Evolutionary conservation across 2,888 invertebrate genomes (phyloP), one percentile per base, ranked within the genome.

Genomic region (Elmis aenea): DNA sequence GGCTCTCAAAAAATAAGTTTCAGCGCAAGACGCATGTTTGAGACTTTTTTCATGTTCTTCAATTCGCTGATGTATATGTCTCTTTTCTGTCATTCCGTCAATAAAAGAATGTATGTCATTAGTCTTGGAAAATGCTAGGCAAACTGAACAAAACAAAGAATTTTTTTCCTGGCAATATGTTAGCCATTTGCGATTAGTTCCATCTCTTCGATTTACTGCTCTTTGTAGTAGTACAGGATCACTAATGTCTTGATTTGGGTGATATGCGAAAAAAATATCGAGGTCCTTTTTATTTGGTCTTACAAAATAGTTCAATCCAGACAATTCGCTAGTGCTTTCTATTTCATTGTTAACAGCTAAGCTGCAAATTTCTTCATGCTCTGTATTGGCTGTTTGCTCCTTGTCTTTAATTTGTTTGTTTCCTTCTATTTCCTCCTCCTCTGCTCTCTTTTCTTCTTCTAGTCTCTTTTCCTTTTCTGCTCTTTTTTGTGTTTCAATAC

Each of bases 61-160:
- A 12, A 26, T 26, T 5, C 26, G 26, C n/a, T 26, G 26, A 26
- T 26, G n/a, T 12, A 26, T 13, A 26, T 26, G 26, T 10, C n/a
- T 26, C 26, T 13, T 12, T 12, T 26, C 26, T 12, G 6, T 5
- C 12, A 11, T 26, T 3, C 26, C 26, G 3, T 4, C 10, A 5
- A 4, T 3, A 26, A 26, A 9, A 5, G 26, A 11, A 11, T 5
- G 11, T 12, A 10, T 10, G 26, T 12, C 13, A 5, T 13, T 26
- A 8, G 26, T 12, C 26, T 26, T 13, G 11, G 11, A 26, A 11
- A 26, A 26, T 13, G 11, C 11, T 12, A 12, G 11, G 13, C 26
- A 26, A 11, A 26, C 26, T 26, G 13, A 26, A 26, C 26, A 26
- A 11, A 26, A 26, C 26, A 26, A 26, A 11, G 26, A 11, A 26